phyloP scores from a whole-genome alignment of 2,113 vertebrate genomes.

The Heliornis fulica region DNA sequence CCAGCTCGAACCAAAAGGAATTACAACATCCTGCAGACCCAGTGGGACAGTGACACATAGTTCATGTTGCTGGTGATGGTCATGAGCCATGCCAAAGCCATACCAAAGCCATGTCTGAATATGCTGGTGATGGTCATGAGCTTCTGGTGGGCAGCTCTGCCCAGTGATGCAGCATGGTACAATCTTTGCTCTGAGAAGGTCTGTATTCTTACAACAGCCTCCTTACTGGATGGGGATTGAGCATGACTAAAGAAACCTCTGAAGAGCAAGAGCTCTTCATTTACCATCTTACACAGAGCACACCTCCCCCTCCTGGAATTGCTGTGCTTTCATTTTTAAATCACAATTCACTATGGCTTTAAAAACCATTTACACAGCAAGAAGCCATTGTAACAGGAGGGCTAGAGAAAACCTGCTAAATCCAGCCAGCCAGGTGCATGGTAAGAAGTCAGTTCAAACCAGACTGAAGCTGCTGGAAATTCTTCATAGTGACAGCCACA shows the following conservation, averaged over 20 bases:
- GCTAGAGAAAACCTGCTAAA: neutral
- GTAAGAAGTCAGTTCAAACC: neutral
- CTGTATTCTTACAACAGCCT: neutral
- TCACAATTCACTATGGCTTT: neutral
- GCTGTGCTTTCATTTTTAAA: neutral
- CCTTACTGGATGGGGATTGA: too few species aligned
- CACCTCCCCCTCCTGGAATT: neutral
- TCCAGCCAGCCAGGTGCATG: fast-evolving
- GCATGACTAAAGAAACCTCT: neutral
- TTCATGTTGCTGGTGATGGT: neutral
- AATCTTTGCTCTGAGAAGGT: neutral
- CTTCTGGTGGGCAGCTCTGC: neutral
- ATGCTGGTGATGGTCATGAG: neutral
- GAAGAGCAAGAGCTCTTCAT: neutral
- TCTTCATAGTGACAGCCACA: neutral
- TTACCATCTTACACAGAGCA: neutral
- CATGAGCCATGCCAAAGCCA: too few species aligned
- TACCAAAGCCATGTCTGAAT: neutral
- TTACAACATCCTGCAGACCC: fast-evolving
- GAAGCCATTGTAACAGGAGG: neutral
- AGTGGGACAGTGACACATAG: neutral
- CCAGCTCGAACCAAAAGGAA: neutral
- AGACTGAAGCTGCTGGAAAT: neutral
- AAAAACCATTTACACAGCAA: neutral
- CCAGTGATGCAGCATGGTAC: neutral